phyloP scores from a whole-genome alignment of 2,797 vertebrate genomes.

The Megalops cyprinoides region DNA sequence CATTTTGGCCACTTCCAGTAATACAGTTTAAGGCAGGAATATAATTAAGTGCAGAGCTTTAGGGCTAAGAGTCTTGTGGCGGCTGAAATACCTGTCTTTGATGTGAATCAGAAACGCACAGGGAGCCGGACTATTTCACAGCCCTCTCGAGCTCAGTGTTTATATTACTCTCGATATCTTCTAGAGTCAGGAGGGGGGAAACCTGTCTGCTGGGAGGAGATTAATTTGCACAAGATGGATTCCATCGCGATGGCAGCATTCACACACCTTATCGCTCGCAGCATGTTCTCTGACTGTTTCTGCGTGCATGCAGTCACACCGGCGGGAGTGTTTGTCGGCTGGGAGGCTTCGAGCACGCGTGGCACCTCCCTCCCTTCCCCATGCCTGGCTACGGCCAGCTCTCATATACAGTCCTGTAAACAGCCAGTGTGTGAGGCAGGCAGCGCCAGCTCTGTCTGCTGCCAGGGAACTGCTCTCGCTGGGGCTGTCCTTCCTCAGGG shows the following conservation, averaged over 20 bases:
- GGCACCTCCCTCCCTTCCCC: not conserved
- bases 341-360: not conserved
- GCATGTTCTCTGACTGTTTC: not conserved
- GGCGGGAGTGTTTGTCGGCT: not conserved
- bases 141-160: not conserved
- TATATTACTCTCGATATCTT: not conserved
- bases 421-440: not conserved
- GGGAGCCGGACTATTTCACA: not conserved
- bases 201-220: conserved; percentile 14
- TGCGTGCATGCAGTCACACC: not conserved
- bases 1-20: not conserved
- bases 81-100: not conserved
- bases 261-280: not conserved
- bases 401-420: not conserved
- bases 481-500: not conserved
- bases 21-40: not conserved
- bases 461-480: not conserved
- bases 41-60: not conserved
- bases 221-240: conserved; percentile 12
- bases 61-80: too few relatives aligned
- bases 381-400: not conserved
- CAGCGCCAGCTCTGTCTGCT: not conserved
- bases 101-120: not conserved
- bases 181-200: not conserved
- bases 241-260: not conserved